Evolutionary conservation across 2,113 vertebrate genomes (phyloP).

Genomic region (Proteles cristata): DNA sequence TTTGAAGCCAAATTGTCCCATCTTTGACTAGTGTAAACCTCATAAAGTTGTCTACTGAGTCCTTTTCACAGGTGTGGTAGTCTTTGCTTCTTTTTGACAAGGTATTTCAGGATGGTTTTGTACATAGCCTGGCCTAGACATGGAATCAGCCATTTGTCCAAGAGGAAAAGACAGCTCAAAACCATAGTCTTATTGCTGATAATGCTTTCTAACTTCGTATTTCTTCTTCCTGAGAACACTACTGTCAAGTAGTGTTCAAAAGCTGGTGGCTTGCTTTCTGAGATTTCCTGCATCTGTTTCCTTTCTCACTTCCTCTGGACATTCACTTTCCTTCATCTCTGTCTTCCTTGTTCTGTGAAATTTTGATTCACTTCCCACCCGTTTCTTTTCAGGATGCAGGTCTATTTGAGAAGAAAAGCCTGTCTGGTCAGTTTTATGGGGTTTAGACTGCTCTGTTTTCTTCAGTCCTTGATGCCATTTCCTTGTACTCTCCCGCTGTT

Average conservation of each 20-base stretch:
- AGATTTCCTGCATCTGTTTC: background rate
- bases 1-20: background rate
- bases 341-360: background rate
- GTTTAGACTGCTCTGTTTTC: background rate
- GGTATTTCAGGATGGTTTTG: background rate
- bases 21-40: background rate
- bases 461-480: background rate
- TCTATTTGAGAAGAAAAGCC: background rate
- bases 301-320: background rate
- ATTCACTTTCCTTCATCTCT: background rate
- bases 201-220: background rate
- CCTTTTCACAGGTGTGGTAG: background rate
- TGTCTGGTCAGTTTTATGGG: background rate
- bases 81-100: background rate
- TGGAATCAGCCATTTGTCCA: background rate
- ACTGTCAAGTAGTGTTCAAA: background rate
- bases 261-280: background rate
- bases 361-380: background rate
- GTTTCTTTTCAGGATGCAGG: background rate
- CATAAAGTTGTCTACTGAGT: background rate
- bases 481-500: background rate
- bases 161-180: conserved; percentile 11
- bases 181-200: background rate
- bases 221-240: background rate
- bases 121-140: background rate